Evolutionary conservation across 1,140 invertebrate genomes (phyloP), one percentile per base, ranked within the genome.

Genomic region (Lasioglossum albipes): DNA sequence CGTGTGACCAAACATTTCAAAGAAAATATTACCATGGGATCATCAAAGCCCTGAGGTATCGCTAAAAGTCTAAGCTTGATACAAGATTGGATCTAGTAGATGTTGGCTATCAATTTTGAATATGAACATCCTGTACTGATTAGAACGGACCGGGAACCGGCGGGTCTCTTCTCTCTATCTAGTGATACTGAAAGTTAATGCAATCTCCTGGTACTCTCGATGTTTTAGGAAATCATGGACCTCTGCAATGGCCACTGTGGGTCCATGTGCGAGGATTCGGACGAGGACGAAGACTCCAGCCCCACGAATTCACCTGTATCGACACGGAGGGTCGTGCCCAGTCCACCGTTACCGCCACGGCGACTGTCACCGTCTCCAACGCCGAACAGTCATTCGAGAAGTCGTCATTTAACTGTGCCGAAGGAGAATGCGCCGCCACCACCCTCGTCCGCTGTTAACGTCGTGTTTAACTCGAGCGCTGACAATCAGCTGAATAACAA

Each of bases 331-430:
- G 91, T 92, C 18, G 90, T 90, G 10, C 91, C 92, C 54, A 95
- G 95, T 77, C 95, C 95, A 16, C 95, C 95, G 22, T 90, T 96
- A 49, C 95, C 95, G 72, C 96, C 96, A 18, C 90, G 95, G 79
- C 94, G 95, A 87, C 93, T 94, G 6, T 95, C 95, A 10, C 95
- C 96, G 0, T 92, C 91, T 6, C 92, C 92, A 0, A 91, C 91
- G 31, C 89, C 91, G 7, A 84, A 75, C 70, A 89, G 86, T 79
- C 90, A 91, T 45, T 65, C 87, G 1, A 93, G 92, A 66, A 88
- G 89, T 36, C 88, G 92, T 76, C 94, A 94, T 68, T 80, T 94
- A 2, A 92, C 91, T 2, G 94, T 94, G 52, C 94, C 94, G 12
- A 94, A 93, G 82, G 94, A 94, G 83, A 94, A 94, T 82, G 94